Evolutionary conservation across 1,140 invertebrate species (phyloP), one percentile per base, ranked within the genome.

Genomic region (Maconellicoccus hirsutus): DNA sequence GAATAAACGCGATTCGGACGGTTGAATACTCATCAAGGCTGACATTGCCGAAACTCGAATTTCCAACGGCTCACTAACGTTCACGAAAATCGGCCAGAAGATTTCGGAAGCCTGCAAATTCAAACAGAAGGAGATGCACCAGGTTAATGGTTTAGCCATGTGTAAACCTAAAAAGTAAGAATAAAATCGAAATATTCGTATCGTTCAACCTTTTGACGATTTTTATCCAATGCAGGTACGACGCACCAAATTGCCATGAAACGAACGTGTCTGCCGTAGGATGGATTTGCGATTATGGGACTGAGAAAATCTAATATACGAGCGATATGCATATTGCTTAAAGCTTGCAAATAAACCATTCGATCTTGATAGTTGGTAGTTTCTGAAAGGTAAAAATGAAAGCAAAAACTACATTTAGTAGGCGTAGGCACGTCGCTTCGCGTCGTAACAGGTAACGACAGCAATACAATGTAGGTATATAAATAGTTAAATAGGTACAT

Each of bases 1-100:
- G 59, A 88, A 82, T 38, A 89, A 82, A 59, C 86, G 83, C 16
- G 83, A 85, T 14, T 84, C 79, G 0, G 84, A 82, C 21, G 86
- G 85, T 73, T 84, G 83, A 0, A 84, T 84, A 10, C 83, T 79
- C 0, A 89, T 76, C 0, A 90, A 80, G 21, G 83, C 78, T 59
- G 84, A 86, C 0, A 88, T 77, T 8, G 87, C 85, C 0, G 85
- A 82, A 0, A 88, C 83, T 42, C 87, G 77, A 42, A 89, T 81
- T 75, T 89, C 86, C 59, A 89, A 78, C 69, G 86, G 83, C 71
- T 88, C 86, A 0, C 83, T 82, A 14, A 82, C 81, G 70, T 89
- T 87, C n/a, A 83, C 82, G 19, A 90, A 82, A 66, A 89, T 86
- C 1, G 87, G 87, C 81, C 85, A 86, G 73, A 86, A 86, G 1